A percentile compares a stretch with the other conserved stretches of the same genome.
phyloP scores from a whole-genome alignment of 2,797 vertebrate species.

The Apogon talboti region DNA sequence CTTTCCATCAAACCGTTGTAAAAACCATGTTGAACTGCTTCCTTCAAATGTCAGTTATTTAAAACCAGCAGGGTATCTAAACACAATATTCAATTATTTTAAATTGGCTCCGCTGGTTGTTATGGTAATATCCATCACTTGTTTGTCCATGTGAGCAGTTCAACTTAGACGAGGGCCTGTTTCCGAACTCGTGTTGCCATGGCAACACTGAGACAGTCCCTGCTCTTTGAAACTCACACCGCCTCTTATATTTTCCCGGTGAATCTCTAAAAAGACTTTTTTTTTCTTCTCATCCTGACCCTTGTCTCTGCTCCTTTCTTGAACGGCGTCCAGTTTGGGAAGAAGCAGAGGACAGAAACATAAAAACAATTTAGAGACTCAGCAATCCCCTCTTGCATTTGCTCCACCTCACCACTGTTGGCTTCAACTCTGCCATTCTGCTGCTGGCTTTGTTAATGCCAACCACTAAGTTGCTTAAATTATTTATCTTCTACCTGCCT shows the following conservation, averaged over 20 bases:
- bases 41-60: neutral
- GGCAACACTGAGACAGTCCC: slow-evolving; percentile 55
- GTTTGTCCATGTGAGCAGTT: slow-evolving; percentile 43
- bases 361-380: slow-evolving; percentile 25
- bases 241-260: slow-evolving; percentile 14
- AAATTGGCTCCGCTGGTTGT: slow-evolving; percentile 18
- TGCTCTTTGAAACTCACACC: slow-evolving; percentile 53
- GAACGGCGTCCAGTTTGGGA: slow-evolving; percentile 22
- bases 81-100: slow-evolving; percentile 1
- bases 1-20: slow-evolving; percentile 3
- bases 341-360: slow-evolving; percentile 16
- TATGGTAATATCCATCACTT: slow-evolving; percentile 42
- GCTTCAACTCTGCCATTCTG: slow-evolving; percentile 58
- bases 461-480: slow-evolving; percentile 49
- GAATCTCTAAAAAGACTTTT: slow-evolving; percentile 27
- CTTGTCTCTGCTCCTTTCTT: slow-evolving; percentile 20
- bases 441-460: slow-evolving; percentile 63
- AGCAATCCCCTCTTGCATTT: slow-evolving; percentile 23
- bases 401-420: slow-evolving; percentile 63
- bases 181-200: slow-evolving; percentile 58
- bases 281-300: slow-evolving; percentile 14
- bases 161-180: slow-evolving; percentile 50
- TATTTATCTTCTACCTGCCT: slow-evolving; percentile 59
- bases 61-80: neutral
- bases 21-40: neutral